These are phyloP conservation scores for Xyrichtys novacula DNA, from an alignment of 2,797 vertebrate genomes.

Conservation along the genomic window DNA sequence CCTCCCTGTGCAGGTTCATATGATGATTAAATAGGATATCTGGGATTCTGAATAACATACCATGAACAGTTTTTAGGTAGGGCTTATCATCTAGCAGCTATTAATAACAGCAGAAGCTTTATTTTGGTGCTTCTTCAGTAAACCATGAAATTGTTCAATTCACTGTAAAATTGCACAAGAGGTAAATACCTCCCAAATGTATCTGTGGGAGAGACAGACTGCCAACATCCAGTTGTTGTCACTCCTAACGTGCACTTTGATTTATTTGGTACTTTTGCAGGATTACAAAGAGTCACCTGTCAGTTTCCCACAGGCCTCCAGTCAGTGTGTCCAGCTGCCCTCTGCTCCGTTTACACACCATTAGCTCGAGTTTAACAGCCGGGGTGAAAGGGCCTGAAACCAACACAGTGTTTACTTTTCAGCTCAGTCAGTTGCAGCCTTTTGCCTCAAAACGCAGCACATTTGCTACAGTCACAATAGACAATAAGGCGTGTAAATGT, in stretches of 20 bases:
- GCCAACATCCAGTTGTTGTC: conserved; percentile 22
- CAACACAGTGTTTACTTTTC: conserved; percentile 76
- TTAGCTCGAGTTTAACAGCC: conserved; percentile 74
- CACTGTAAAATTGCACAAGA: conserved; percentile 39
- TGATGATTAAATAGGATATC: conserved; percentile 22
- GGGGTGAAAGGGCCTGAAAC: conserved; percentile 45
- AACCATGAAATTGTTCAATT: conserved; percentile 39
- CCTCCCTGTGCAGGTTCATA: conserved; percentile 29
- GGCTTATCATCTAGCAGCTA: not conserved
- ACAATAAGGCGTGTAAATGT: conserved; percentile 56
- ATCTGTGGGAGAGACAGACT: not conserved
- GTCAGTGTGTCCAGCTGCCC: conserved; percentile 81
- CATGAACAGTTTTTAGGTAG: conserved; percentile 1
- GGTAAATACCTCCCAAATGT: conserved; percentile 28
- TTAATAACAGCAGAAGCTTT: conserved; percentile 15
- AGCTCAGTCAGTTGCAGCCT: conserved; percentile 73
- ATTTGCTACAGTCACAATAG: conserved; percentile 57
- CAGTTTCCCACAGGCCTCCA: conserved; percentile 69
- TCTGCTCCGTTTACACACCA: conserved; percentile 69
- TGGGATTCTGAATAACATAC: not conserved
- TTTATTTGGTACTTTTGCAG: conserved; percentile 39
- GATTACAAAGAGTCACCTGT: conserved; percentile 78
- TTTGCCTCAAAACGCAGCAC: conserved; percentile 47
- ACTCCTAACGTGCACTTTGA: conserved; percentile 7
- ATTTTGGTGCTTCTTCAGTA: conserved; percentile 17